Evolutionary conservation across 1,140 invertebrate species (phyloP), one percentile per base, ranked within the genome.

Genomic region (Scaptomyza graminum): DNA sequence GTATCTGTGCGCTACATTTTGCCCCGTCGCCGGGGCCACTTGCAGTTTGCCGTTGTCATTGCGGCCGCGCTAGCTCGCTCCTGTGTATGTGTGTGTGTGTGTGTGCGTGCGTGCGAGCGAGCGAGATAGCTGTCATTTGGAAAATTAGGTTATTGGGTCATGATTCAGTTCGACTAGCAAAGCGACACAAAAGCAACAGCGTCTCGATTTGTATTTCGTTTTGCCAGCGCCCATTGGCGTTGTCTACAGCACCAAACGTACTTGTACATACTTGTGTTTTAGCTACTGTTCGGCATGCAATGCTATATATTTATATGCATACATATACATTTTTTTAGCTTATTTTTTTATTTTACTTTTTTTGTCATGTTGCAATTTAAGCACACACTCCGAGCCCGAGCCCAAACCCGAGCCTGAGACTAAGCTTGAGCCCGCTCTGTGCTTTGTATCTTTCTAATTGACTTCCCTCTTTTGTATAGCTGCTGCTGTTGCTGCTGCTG

Each of bases 101-200:
- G 37, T 1, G 37, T 34, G 31, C 8, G 31, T 34, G 31, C 7
- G 31, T 2, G 31, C 34, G 13, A 13, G 62, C 41, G 15, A 18
- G 46, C 56, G 79, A 78, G 79, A 71, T 72, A 16, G 28, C 31
- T 15, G 41, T 54, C 61, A 60, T 57, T 76, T 62, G 76, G 62
- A 77, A 88, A 87, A 88, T 87, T 87, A 54, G 83, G 83, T 87
- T 87, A 87, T 83, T 87, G 84, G 83, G 83, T 87, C 83, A 87
- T 87, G 83, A 87, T 87, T 87, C 83, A 87, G 83, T 87, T 87
- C 76, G 83, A 88, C 80, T 60, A 39, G 83, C 82, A 88, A 73
- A 60, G 71, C 62, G 57, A 71, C 74, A 57, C 72, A 82, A 84
- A 77, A 71, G 78, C 78, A 74, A 52, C 71, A 79, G 65, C 49